Conservation (phyloP, 2,113 vertebrate species). For the Vidua chalybeata region DNA sequence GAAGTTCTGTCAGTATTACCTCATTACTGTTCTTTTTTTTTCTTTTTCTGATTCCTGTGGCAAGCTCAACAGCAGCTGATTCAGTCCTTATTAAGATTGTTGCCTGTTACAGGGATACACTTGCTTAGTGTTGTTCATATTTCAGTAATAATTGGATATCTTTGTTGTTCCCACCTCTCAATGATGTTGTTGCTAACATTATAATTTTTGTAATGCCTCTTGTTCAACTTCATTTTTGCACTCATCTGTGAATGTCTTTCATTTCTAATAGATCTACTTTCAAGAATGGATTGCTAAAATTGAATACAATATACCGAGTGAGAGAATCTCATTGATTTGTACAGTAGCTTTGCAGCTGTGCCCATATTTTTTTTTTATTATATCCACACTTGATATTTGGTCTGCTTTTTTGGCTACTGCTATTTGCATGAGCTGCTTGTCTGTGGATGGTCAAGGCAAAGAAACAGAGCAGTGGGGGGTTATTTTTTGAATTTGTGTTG, state of each 20-base stretch:
- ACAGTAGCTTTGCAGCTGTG: not conserved
- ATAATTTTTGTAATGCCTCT: not conserved
- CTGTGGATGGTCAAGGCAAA: not conserved
- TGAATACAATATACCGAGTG: not conserved
- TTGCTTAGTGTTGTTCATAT: not conserved
- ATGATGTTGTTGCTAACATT: not conserved
- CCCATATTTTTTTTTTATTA: not conserved
- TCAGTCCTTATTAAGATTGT: not conserved
- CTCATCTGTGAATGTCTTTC: not conserved
- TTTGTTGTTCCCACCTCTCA: not conserved
- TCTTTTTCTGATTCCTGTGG: not conserved
- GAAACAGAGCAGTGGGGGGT: not conserved
- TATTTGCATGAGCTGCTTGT: not conserved
- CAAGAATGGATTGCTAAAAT: not conserved
- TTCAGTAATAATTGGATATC: not conserved
- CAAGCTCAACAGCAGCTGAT: not conserved
- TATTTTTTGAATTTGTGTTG: not conserved
- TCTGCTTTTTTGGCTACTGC: not conserved
- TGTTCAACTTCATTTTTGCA: not conserved
- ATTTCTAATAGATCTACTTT: not conserved
- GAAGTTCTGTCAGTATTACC: not conserved
- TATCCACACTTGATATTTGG: not conserved
- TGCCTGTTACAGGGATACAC: not conserved
- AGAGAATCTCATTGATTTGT: not conserved
- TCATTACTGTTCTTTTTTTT: not conserved